phyloP scores from a whole-genome alignment of 2,113 vertebrate species.

The Coptodon rendalli region DNA sequence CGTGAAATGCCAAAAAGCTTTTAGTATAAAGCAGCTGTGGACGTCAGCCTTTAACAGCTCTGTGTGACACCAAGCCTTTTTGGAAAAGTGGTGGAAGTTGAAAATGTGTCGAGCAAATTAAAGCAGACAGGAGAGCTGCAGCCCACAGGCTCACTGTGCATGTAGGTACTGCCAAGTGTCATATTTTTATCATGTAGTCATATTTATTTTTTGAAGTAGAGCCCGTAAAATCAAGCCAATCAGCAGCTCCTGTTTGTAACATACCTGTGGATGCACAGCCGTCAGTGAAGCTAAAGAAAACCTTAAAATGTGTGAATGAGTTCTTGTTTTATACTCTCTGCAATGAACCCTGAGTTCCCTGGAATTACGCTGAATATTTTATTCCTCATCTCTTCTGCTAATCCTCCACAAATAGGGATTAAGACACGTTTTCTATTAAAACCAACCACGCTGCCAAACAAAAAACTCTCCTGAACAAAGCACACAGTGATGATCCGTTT shows the following conservation, averaged over 20 bases:
- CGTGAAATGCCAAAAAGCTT: background rate
- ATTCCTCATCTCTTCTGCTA: background rate
- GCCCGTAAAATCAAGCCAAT: background rate
- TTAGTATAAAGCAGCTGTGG: background rate
- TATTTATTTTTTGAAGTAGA: background rate
- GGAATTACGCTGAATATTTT: background rate
- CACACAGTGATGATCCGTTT: rapidly evolving
- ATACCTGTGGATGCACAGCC: background rate
- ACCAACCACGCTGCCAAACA: background rate
- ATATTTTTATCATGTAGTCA: background rate
- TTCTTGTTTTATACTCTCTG: background rate
- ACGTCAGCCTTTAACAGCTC: background rate
- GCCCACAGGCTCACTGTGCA: background rate
- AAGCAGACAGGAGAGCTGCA: background rate
- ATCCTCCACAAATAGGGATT: background rate
- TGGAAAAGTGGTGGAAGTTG: background rate
- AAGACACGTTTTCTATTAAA: background rate
- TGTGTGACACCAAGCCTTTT: background rate
- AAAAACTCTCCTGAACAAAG: background rate
- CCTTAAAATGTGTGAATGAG: background rate
- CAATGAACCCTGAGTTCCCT: background rate
- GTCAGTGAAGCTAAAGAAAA: background rate
- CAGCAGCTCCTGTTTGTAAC: background rate
- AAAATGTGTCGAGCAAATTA: background rate
- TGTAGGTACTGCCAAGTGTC: rapidly evolving